phyloP scores from a whole-genome alignment of 2,888 invertebrate genomes.

The Drosophila nr. perissopoda region DNA sequence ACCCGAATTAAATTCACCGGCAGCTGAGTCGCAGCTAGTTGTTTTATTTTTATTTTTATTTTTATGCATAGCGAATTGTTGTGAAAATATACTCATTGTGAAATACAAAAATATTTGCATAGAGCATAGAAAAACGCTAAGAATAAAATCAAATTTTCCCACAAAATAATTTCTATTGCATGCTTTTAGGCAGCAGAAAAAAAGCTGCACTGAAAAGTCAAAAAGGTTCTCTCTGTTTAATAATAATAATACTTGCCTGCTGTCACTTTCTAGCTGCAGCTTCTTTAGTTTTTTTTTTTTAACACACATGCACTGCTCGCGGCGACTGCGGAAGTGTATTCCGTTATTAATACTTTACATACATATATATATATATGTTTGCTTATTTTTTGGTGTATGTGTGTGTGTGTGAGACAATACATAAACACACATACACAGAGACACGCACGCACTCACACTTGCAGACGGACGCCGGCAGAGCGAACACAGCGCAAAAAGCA shows the following conservation, averaged over 20 bases:
- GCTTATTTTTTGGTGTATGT: background rate
- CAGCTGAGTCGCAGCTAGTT: slow-evolving; percentile 29
- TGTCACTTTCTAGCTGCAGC: slow-evolving; percentile 34
- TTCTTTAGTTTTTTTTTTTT: slow-evolving; percentile 28
- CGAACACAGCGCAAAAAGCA: slow-evolving; percentile 23
- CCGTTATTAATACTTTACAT: slow-evolving; percentile 42
- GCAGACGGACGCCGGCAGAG: slow-evolving; percentile 32
- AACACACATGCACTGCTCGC: slow-evolving; percentile 20
- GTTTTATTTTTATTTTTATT: slow-evolving; percentile 60
- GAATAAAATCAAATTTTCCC: slow-evolving; percentile 1
- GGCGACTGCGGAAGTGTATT: slow-evolving; percentile 67
- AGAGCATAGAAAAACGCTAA: slow-evolving; percentile 32
- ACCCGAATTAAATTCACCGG: slow-evolving; percentile 62
- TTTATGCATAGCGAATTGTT: slow-evolving; percentile 69
- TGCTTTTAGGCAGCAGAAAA: slow-evolving; percentile 20
- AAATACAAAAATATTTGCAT: slow-evolving; percentile 47
- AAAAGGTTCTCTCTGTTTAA: background rate
- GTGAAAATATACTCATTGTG: slow-evolving; percentile 37
- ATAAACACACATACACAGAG: slow-evolving; percentile 29
- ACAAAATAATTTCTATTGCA: slow-evolving; percentile 33
- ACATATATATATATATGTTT: background rate
- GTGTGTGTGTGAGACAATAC: slow-evolving; percentile 5
- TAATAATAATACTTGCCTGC: slow-evolving; percentile 44
- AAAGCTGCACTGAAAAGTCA: slow-evolving; percentile 5
- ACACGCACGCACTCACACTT: slow-evolving; percentile 16